phyloP scores from a whole-genome alignment of 2,888 invertebrate genomes.

The Physocephala rufipes region DNA sequence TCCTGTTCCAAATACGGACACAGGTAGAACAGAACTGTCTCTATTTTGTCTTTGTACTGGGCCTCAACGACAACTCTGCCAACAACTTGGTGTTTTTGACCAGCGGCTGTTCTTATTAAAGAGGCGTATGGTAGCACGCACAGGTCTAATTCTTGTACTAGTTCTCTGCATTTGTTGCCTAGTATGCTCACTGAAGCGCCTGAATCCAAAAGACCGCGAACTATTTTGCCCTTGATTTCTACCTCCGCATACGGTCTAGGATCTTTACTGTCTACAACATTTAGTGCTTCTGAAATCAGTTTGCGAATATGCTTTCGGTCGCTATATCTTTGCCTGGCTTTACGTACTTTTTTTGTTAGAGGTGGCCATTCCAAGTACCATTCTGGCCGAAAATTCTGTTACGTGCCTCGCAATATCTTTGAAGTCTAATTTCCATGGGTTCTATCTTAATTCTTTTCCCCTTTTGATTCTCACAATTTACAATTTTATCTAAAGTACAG shows the following conservation, averaged over 20 bases:
- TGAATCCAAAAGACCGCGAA: constrained; percentile 19
- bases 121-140: not conserved
- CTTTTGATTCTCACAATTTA: not conserved
- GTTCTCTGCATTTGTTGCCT: constrained; percentile 23
- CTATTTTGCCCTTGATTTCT: not conserved
- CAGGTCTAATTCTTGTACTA: not conserved
- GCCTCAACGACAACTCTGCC: not conserved
- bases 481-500: not conserved
- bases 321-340: not conserved
- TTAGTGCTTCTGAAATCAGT: not conserved
- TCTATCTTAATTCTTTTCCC: not conserved
- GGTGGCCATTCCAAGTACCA: not conserved
- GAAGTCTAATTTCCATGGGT: not conserved
- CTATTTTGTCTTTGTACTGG: not conserved
- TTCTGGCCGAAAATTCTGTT: not conserved
- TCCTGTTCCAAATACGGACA: constrained; percentile 1
- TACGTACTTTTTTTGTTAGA: not conserved
- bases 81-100: not conserved
- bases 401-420: not conserved
- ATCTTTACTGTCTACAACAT: not conserved
- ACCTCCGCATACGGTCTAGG: not conserved
- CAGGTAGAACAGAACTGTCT: not conserved
- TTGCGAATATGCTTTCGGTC: not conserved
- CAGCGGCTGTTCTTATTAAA: not conserved
- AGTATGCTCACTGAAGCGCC: constrained; percentile 27